Base-by-base conservation (phyloP, 2,888 invertebrate genomes). In the Rambutsinella grinnellia region DNA sequence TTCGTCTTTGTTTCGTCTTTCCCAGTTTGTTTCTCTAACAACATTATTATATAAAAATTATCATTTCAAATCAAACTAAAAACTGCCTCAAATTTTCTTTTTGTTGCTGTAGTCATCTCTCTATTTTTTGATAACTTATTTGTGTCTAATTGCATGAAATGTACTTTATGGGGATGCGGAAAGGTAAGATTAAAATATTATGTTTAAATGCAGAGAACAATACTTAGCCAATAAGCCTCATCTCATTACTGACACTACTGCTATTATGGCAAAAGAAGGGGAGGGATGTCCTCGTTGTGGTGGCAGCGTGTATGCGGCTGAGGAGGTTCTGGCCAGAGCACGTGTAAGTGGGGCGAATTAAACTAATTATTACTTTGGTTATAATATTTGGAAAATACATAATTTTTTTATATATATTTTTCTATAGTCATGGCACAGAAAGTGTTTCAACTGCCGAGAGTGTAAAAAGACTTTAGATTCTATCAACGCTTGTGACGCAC, bases 391-490 rank as follows among this genome's bases (percentile, higher is more conserved):
- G 19, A n/a, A 28, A 2, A 65, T 69, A 53, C 28, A 36, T 56
- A 51, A 44, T 13, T 36, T 36, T 36, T 5, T 36, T 36, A n/a
- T 36, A 36, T 24, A 8, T 26, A 24, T 47, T 49, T 36, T 26
- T 66, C 65, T 54, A 21, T 81, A 92, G 84, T 94, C 93, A 87
- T 96, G 95, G 95, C 96, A 96, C 90, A 93, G 93, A 88, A 94
- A 94, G 88, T 96, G 96, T 88, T 96, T 93, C 90, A 96, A 95
- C 87, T 96, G 96, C 88, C 92, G 90, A 83, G 95, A 97, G 87
- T 98, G 98, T 88, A 93, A 92, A 85, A 96, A 96, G 88, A 94
- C 96, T 79, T 90, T 99, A 85, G 98, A 98, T 87, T 97, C 97
- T 63, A 96, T 96, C 86, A 96, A 94, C 85, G 96, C 96, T 84